Percentiles rank a stretch among this genome's conserved stretches.
phyloP scores from a whole-genome alignment of 92 coral and sea anemone species.

The Zoanthus solanderi region DNA sequence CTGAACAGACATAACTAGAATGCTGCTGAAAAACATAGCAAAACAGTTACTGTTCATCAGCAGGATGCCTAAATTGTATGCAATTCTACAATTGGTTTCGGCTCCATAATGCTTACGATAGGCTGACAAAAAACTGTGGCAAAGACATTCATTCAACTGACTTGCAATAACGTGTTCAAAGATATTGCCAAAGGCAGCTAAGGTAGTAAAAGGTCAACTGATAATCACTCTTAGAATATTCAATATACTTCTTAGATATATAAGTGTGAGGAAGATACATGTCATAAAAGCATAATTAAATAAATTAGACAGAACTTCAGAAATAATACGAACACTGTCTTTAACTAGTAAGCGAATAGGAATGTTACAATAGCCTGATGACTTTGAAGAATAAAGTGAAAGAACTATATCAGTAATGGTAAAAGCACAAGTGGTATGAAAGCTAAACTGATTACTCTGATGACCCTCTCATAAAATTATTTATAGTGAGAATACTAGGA shows the following conservation, averaged over 20 bases:
- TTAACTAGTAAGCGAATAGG: constrained; percentile 48
- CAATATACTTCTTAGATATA: constrained; percentile 33
- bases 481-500: neutral
- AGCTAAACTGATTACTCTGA: constrained; percentile 20
- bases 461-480: neutral
- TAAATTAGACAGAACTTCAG: constrained; percentile 36
- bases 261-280: constrained; percentile 51
- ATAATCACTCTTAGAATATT: constrained; percentile 49
- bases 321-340: constrained; percentile 37
- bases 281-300: constrained; percentile 43
- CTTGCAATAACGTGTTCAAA: constrained; percentile 45
- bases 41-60: no score
- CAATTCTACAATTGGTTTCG: no score
- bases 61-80: no score
- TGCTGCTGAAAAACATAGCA: no score
- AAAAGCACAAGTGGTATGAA: neutral
- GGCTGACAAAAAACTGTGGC: constrained; percentile 25
- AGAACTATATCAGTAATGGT: neutral
- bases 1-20: no score
- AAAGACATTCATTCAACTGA: constrained; percentile 14
- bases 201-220: constrained; percentile 48
- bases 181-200: constrained; percentile 42
- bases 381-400: neutral
- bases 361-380: constrained; percentile 33
- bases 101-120: constrained; percentile 40